Evolutionary conservation across 2,888 invertebrate genomes (phyloP), one percentile per base, ranked within the genome.

Genomic region (Phragmatobia fuliginosa): DNA sequence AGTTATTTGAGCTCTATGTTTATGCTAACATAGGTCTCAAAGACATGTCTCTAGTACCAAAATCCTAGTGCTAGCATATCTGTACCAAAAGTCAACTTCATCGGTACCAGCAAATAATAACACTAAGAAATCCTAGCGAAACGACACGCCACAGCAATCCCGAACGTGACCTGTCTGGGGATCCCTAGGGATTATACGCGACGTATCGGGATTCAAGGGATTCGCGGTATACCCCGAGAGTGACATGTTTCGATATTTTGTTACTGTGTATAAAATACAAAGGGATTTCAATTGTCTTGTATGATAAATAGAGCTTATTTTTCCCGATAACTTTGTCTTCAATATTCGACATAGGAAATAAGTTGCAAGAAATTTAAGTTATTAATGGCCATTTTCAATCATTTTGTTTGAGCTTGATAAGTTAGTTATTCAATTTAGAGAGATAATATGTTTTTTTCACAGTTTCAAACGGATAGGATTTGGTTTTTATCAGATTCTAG

Each of bases 181-280:
- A 76, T 78, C 67, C 70, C 45, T 18, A 66, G 74, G 67, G 73
- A 74, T 74, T 72, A 68, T 63, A 66, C 71, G 74, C 70, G 70
- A 70, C 74, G 71, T 69, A 32, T 58, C 66, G 66, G 64, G 79
- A 59, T 66, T 62, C 74, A 71, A 71, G 74, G 77, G 80, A 75
- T 80, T 73, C 73, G 52, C 63, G 70, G 67, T 68, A 73, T 74
- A 65, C 73, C 64, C 59, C 66, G 70, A 76, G 80, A 80, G 82
- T 82, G 78, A 82, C 80, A 76, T 80, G 72, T 75, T 78, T 74
- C 76, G 75, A 83, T 86, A 81, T 85, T 76, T 80, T 73, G 79
- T 76, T 73, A 75, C 72, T 70, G 67, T 28, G 62, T 66, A 75
- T 71, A 78, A 81, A 81, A 79, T 81, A 66, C 72, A 72, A 73